phyloP scores from a whole-genome alignment of 2,797 vertebrate species.

The Selene dorsalis region DNA sequence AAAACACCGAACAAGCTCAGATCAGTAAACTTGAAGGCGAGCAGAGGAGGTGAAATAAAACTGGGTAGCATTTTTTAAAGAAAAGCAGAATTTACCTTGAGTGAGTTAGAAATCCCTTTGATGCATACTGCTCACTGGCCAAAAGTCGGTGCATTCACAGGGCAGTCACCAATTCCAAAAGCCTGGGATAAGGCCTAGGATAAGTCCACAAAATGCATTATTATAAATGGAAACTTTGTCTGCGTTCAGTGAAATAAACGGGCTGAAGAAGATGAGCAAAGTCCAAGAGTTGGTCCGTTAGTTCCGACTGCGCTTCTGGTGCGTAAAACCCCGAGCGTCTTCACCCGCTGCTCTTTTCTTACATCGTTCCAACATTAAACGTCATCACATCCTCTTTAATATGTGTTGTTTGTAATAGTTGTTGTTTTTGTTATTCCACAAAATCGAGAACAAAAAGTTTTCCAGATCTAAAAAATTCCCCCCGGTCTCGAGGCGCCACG shows the following conservation, averaged over 20 bases:
- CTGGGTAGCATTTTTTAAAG: neutral
- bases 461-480: constrained; percentile 30
- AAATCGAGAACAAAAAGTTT: constrained; percentile 60
- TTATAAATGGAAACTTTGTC: constrained; percentile 17
- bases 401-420: neutral
- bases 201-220: constrained; percentile 73
- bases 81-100: constrained; percentile 75
- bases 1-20: neutral
- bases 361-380: constrained; percentile 52
- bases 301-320: constrained; percentile 62
- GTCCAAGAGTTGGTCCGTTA: constrained; percentile 42
- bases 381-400: constrained; percentile 30
- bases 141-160: constrained; percentile 52
- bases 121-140: constrained; percentile 54
- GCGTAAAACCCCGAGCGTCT: constrained; percentile 55
- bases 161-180: constrained; percentile 71
- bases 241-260: neutral
- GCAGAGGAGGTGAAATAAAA: neutral
- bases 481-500: neutral
- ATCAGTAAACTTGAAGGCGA: neutral
- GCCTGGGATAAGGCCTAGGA: constrained; percentile 62
- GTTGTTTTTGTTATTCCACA: constrained; percentile 52
- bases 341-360: constrained; percentile 24
- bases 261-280: constrained; percentile 21
- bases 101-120: constrained; percentile 71